phyloP scores from a whole-genome alignment of 2,888 invertebrate genomes.

The Sphecodes monilicornis region DNA sequence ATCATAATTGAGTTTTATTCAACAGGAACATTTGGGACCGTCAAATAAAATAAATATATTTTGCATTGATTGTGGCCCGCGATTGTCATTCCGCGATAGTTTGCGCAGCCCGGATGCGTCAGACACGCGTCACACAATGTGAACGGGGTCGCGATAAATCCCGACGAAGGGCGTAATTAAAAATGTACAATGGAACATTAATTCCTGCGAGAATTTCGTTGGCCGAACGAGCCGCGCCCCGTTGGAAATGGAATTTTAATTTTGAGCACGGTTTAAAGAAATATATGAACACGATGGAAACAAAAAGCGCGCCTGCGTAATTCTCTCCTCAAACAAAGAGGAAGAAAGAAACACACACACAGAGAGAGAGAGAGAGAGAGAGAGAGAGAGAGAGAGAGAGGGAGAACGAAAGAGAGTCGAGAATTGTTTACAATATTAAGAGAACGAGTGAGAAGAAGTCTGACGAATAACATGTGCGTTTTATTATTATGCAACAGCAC shows the following conservation, averaged over 20 bases:
- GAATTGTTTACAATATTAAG: neutral
- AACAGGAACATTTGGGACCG: no score
- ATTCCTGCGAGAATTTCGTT: constrained; percentile 4
- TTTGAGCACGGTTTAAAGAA: constrained; percentile 14
- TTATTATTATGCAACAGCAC: neutral
- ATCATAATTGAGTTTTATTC: no score
- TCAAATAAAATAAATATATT: neutral
- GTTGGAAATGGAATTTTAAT: constrained; percentile 28
- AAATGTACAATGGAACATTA: constrained; percentile 34
- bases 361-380: neutral
- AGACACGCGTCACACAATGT: neutral
- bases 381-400: neutral
- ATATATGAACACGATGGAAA: neutral
- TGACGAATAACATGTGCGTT: neutral
- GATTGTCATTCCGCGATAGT: neutral
- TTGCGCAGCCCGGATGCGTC: neutral
- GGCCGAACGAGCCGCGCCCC: neutral
- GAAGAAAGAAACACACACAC: no score
- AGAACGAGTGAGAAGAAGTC: neutral
- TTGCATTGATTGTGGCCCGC: neutral
- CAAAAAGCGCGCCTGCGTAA: neutral
- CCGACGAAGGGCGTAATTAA: constrained; percentile 31
- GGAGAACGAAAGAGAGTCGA: neutral
- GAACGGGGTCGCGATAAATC: neutral
- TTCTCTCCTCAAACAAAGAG: neutral